phyloP scores from a whole-genome alignment of 2,113 vertebrate genomes.

The Strix aluco region DNA sequence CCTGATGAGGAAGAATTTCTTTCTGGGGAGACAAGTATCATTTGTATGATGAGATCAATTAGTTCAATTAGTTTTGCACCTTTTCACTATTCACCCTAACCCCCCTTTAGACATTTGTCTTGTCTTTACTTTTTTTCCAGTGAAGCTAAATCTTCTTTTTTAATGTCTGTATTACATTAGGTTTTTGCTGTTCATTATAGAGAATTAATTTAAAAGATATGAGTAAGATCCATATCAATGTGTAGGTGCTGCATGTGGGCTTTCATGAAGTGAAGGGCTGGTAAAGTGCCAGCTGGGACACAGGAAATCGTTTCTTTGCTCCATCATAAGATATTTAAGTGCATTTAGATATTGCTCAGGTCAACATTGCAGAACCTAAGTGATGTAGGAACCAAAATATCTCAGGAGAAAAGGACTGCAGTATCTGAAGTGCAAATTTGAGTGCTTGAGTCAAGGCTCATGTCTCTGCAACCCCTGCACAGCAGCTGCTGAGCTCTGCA shows the following conservation, averaged over 20 bases:
- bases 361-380: background rate
- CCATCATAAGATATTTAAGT: background rate
- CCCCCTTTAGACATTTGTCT: background rate
- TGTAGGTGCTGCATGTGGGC: background rate
- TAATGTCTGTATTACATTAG: background rate
- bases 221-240: background rate
- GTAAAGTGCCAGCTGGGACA: background rate
- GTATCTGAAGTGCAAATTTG: background rate
- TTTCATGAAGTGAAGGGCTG: background rate
- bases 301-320: background rate
- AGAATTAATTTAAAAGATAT: background rate
- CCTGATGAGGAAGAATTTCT: background rate
- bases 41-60: background rate
- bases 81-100: background rate
- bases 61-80: background rate
- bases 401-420: background rate
- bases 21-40: background rate
- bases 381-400: background rate
- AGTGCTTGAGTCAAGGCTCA: background rate
- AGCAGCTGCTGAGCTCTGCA: rapidly evolving
- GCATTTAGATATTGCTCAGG: background rate
- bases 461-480: background rate
- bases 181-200: background rate
- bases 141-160: background rate
- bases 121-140: background rate